Evolutionary conservation across 2,888 invertebrate species (phyloP).

Genomic region (Aleiodes alternator): DNA sequence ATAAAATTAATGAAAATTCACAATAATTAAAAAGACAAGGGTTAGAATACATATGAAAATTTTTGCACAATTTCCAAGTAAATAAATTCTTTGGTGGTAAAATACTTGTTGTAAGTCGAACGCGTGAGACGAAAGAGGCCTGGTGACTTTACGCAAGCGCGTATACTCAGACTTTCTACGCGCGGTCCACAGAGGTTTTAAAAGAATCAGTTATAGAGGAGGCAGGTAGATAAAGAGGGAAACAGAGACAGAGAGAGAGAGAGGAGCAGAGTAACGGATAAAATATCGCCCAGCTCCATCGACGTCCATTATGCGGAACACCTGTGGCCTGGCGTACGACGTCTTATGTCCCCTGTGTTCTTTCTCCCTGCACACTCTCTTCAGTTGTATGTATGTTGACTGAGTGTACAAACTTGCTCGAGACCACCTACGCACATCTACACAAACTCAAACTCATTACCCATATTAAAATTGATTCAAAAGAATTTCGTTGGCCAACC

Average conservation of each 20-base stretch:
- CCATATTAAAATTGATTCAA: slow-evolving; percentile 34
- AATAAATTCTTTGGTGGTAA: neutral
- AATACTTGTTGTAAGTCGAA: slow-evolving; percentile 11
- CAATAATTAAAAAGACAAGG: too few species aligned
- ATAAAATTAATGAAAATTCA: too few species aligned
- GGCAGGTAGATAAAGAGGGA: neutral
- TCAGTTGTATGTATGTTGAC: slow-evolving; percentile 48
- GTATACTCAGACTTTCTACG: slow-evolving; percentile 57
- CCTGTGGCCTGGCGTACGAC: slow-evolving; percentile 54
- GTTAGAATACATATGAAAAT: neutral
- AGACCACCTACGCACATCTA: slow-evolving; percentile 65
- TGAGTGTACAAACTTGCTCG: slow-evolving; percentile 59
- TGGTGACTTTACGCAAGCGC: slow-evolving; percentile 52
- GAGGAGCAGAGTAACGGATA: slow-evolving; percentile 58
- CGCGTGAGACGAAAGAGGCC: slow-evolving; percentile 28
- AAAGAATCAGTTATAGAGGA: slow-evolving; percentile 54
- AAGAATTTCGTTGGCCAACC: slow-evolving; percentile 45
- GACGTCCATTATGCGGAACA: slow-evolving; percentile 62
- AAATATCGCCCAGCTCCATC: slow-evolving; percentile 62
- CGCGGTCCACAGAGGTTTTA: slow-evolving; percentile 51
- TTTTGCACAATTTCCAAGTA: neutral
- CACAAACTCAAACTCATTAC: slow-evolving; percentile 57
- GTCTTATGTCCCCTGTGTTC: slow-evolving; percentile 23
- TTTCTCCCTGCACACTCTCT: neutral
- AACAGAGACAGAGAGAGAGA: slow-evolving; percentile 43